A percentile compares a stretch with the other conserved stretches of the same genome.
phyloP scores from a whole-genome alignment of 2,113 vertebrate species.

The Arothron firmamentum region DNA sequence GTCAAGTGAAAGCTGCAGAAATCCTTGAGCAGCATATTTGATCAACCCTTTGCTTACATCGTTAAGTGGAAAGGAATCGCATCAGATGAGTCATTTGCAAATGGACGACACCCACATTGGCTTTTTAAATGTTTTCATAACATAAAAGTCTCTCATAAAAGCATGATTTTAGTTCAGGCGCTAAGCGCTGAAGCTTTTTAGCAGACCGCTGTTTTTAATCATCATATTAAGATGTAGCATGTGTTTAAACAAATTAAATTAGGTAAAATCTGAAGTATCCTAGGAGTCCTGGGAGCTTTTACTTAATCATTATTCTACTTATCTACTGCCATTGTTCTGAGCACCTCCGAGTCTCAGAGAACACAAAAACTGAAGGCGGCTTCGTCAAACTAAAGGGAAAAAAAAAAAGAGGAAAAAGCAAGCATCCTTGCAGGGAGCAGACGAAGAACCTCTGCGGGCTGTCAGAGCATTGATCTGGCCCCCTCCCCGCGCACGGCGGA shows the following conservation, averaged over 20 bases:
- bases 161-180: too few species aligned
- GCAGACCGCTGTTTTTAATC: too few species aligned
- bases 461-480: conserved; percentile 65
- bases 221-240: background rate
- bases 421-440: too few species aligned
- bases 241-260: background rate
- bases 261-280: background rate
- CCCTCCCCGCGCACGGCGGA: conserved; percentile 27
- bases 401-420: conserved; percentile 1
- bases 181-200: too few species aligned
- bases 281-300: conserved; percentile 27
- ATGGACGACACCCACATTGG: too few species aligned
- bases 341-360: conserved; percentile 13
- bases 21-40: conserved; percentile 18
- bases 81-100: too few species aligned
- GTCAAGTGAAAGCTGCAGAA: background rate
- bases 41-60: conserved; percentile 43
- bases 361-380: conserved; percentile 22
- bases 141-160: too few species aligned
- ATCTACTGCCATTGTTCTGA: conserved; percentile 21
- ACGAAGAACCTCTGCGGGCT: conserved; percentile 35
- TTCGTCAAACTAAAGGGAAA: conserved; percentile 4
- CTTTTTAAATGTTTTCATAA: too few species aligned
- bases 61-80: too few species aligned
- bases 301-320: conserved; percentile 12